Base-by-base conservation (phyloP, 2,888 invertebrate genomes). In the Apocheima hispidaria region DNA sequence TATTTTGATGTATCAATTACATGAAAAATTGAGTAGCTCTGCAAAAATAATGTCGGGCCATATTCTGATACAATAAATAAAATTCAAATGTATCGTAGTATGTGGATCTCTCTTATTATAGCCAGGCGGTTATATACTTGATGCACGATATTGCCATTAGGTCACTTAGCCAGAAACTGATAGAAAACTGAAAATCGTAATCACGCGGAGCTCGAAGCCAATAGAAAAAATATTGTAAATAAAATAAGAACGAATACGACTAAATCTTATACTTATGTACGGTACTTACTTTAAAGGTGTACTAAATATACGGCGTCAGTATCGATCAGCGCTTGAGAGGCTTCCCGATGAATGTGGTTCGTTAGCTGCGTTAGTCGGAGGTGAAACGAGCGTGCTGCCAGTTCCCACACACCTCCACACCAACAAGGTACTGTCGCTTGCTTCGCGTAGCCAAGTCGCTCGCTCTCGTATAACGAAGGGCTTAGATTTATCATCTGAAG, bases 241-340 rank as follows among this genome's bases (percentile, higher is more conserved):
- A 7, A 26, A 23, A 5, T 26, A 26, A 26, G 26, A 7, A 26
- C 26, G 9, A 26, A 26, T 26, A 26, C 26, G 5, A 30, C 10
- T 10, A 12, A 9, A 2, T 4, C 3, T 35, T 12, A 10, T 46
- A 30, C 18, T 41, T 41, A 12, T n/a, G n/a, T n/a, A n/a, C n/a
- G n/a, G n/a, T n/a, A 12, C 20, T 10, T 18, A 26, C 7, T 43
- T 23, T n/a, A 14, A 2, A 46, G 41, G 41, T 21, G 41, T 23
- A 41, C 4, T 20, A 12, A 30, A 18, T 30, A 28, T n/a, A 18
- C 28, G 44, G 26, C 18, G 46, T 21, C 64, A 72, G 60, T 90
- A 91, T 91, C 81, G 90, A 91, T 86, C 87, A 87, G 82, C 81
- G 71, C 74, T 85, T 86, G 80, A 81, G 82, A 79, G 87, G 85